These are phyloP conservation scores for Chlorops oryzae DNA, from an alignment of 1,140 invertebrate species.

Conservation along the genomic window DNA sequence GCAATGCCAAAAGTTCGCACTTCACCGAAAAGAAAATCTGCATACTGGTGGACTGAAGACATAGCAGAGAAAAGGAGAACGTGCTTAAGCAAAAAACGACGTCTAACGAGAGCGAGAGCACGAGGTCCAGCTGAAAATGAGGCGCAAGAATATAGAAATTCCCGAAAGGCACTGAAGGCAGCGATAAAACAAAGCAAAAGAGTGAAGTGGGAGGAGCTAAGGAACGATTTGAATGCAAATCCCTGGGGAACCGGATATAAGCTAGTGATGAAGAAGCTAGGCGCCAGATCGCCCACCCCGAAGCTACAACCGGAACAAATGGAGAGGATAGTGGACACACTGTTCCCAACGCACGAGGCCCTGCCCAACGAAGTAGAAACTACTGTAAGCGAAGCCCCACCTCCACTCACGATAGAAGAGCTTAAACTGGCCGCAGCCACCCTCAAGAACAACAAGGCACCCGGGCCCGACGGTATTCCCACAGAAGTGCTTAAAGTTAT, in stretches of 20 bases:
- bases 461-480: slow-evolving; percentile 24
- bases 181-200: slow-evolving; percentile 11
- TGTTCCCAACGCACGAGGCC: slow-evolving; percentile 1
- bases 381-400: not conserved
- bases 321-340: not conserved
- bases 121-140: too few relatives aligned
- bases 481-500: slow-evolving; percentile 20
- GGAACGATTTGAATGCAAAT: slow-evolving; percentile 16
- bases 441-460: slow-evolving; percentile 19
- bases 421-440: slow-evolving; percentile 7
- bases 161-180: slow-evolving; percentile 8
- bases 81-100: too few relatives aligned
- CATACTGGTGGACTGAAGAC: too few relatives aligned
- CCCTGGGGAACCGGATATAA: slow-evolving; percentile 24
- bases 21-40: not conserved
- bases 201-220: slow-evolving; percentile 15
- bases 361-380: too few relatives aligned
- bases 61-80: too few relatives aligned
- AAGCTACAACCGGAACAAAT: not conserved
- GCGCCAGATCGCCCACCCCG: not conserved
- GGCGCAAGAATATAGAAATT: too few relatives aligned
- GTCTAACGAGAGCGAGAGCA: too few relatives aligned
- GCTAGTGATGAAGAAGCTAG: slow-evolving; percentile 13
- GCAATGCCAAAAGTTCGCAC: slow-evolving; percentile 1
- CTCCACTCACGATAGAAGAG: slow-evolving; percentile 19